phyloP scores from a whole-genome alignment of 1,140 invertebrate species.

The Copidosoma floridanum region DNA sequence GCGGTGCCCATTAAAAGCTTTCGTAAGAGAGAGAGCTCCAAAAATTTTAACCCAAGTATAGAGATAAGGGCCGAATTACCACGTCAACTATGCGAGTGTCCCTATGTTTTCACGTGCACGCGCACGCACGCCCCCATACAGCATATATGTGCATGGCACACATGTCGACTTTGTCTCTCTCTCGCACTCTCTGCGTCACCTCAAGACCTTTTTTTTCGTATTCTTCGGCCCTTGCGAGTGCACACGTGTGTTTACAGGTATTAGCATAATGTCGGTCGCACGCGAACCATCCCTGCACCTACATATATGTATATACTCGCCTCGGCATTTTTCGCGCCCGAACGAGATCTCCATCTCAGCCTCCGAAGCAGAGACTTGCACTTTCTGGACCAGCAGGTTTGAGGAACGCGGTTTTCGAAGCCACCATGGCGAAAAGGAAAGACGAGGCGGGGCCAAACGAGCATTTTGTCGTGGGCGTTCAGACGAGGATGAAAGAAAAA shows the following conservation, averaged over 20 bases:
- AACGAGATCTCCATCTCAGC: constrained; percentile 12
- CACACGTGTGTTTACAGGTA: constrained; percentile 12
- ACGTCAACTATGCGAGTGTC: too few species aligned
- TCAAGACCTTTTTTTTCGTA: background rate
- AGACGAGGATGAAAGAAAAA: background rate
- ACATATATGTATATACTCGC: too few species aligned
- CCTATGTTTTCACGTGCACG: too few species aligned
- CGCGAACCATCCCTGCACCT: constrained; percentile 31
- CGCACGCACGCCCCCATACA: too few species aligned
- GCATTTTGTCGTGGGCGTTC: constrained; percentile 13
- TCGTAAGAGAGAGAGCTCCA: too few species aligned
- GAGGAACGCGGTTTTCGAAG: background rate
- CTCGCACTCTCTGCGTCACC: background rate
- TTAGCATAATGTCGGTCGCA: constrained; percentile 44
- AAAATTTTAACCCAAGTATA: too few species aligned
- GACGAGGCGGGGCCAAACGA: background rate
- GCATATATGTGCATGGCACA: background rate
- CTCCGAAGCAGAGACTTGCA: too few species aligned
- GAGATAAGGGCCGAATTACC: too few species aligned
- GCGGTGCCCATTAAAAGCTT: too few species aligned
- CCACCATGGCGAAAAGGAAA: background rate
- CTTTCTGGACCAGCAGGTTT: background rate
- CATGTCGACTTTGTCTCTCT: background rate
- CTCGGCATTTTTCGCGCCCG: background rate
- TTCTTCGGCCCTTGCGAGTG: background rate